Evolutionary conservation across 1,140 invertebrate species (phyloP).

Genomic region (Zaprionus lachaisei): DNA sequence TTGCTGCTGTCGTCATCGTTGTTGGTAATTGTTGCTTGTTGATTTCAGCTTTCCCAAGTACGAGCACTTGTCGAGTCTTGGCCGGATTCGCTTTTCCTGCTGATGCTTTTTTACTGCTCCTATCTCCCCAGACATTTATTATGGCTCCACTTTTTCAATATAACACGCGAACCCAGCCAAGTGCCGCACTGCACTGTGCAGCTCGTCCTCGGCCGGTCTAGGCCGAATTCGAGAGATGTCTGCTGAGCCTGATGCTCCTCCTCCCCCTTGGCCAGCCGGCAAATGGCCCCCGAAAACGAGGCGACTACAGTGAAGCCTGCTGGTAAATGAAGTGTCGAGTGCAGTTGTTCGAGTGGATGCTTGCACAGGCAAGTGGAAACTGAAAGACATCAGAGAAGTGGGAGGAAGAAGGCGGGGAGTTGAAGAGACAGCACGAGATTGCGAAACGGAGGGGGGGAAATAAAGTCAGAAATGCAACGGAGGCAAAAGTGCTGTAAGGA

Average conservation of each 20-base stretch:
- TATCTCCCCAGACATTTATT: slow-evolving; percentile 35
- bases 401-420: background rate
- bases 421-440: background rate
- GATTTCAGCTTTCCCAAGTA: slow-evolving; percentile 58
- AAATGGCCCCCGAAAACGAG: slow-evolving; percentile 26
- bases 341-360: slow-evolving; percentile 19
- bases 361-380: background rate
- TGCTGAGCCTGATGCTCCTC: slow-evolving; percentile 7
- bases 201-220: slow-evolving; percentile 44
- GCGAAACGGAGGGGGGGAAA: background rate
- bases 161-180: slow-evolving; percentile 45
- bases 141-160: slow-evolving; percentile 34
- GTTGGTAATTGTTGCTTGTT: slow-evolving; percentile 79
- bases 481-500: background rate
- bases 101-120: slow-evolving; percentile 15
- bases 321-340: slow-evolving; percentile 36
- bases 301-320: slow-evolving; percentile 48
- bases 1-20: slow-evolving; percentile 43
- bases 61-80: slow-evolving; percentile 39
- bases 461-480: background rate
- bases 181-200: background rate
- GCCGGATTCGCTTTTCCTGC: slow-evolving; percentile 25
- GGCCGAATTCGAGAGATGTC: slow-evolving; percentile 43
- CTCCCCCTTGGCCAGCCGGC: slow-evolving; percentile 27
- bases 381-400: background rate